Conservation (phyloP, 2,888 invertebrate genomes). For the Lutraria lutraria region DNA sequence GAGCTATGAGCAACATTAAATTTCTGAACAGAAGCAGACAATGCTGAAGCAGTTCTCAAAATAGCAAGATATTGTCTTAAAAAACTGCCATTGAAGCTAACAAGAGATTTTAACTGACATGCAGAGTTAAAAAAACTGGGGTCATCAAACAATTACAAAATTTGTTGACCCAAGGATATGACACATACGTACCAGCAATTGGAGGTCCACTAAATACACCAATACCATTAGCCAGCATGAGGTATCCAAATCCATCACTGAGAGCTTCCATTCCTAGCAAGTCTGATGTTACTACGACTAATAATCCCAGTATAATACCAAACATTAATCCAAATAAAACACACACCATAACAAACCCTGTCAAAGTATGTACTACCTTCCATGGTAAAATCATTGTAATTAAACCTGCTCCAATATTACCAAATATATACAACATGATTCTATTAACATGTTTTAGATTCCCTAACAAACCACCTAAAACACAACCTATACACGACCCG, state of each 20-base stretch:
- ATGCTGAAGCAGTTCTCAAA: too few species aligned
- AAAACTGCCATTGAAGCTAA: too few species aligned
- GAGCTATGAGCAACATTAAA: too few species aligned
- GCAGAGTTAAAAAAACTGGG: background rate
- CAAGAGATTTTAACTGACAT: background rate
- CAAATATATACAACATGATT: conserved; percentile 71
- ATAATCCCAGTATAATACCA: conserved; percentile 79
- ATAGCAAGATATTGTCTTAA: too few species aligned
- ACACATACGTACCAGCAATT: conserved; percentile 72
- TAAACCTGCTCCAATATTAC: conserved; percentile 74
- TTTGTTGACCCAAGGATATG: background rate
- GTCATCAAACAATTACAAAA: background rate
- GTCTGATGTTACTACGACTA: conserved; percentile 80
- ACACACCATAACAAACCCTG: conserved; percentile 49
- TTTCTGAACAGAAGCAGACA: too few species aligned
- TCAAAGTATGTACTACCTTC: conserved; percentile 60
- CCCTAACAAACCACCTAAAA: conserved; percentile 78
- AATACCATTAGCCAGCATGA: conserved; percentile 82
- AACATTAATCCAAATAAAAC: conserved; percentile 75
- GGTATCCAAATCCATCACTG: conserved; percentile 80
- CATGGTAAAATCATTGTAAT: conserved; percentile 64
- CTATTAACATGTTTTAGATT: conserved; percentile 74
- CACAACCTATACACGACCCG: conserved; percentile 77
- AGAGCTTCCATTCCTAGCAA: conserved; percentile 77
- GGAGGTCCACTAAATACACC: conserved; percentile 79